These are phyloP conservation scores for Petrocephalus microphthalmus DNA, from an alignment of 2,113 vertebrate genomes.

Conservation along the genomic window DNA sequence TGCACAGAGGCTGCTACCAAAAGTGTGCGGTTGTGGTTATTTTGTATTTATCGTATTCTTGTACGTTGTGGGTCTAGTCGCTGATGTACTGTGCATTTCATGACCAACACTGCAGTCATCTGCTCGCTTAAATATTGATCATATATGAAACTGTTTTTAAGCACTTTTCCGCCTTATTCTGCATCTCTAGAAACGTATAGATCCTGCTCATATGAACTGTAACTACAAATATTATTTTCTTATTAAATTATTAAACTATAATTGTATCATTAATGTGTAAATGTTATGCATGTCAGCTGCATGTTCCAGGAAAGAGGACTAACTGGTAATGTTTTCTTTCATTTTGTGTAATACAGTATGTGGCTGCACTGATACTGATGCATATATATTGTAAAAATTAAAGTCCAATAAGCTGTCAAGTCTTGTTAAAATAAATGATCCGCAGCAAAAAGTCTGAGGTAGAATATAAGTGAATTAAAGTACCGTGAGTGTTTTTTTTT, in stretches of 20 bases:
- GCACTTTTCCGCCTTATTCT: neutral
- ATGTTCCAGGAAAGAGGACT: neutral
- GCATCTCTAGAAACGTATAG: neutral
- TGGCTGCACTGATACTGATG: neutral
- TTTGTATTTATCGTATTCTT: neutral
- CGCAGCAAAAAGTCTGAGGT: neutral
- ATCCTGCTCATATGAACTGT: neutral
- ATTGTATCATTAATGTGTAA: neutral
- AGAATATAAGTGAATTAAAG: neutral
- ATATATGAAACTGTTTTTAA: neutral
- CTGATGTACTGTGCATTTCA: neutral
- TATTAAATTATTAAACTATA: neutral
- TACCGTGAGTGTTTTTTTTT: neutral
- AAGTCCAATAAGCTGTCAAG: neutral
- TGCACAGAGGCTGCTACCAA: neutral
- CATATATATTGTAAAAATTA: neutral
- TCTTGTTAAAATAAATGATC: neutral
- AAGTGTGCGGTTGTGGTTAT: neutral
- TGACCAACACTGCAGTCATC: neutral
- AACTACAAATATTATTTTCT: neutral
- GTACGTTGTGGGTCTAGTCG: neutral
- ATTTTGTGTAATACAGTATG: neutral
- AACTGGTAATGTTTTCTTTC: neutral
- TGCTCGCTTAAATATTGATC: neutral
- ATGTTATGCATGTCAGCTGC: neutral